Percentiles rank a stretch among this genome's conserved stretches.
These are phyloP conservation scores for Theodoxus fluviatilis DNA, from an alignment of 2,888 invertebrate genomes.

Conservation along the genomic window DNA sequence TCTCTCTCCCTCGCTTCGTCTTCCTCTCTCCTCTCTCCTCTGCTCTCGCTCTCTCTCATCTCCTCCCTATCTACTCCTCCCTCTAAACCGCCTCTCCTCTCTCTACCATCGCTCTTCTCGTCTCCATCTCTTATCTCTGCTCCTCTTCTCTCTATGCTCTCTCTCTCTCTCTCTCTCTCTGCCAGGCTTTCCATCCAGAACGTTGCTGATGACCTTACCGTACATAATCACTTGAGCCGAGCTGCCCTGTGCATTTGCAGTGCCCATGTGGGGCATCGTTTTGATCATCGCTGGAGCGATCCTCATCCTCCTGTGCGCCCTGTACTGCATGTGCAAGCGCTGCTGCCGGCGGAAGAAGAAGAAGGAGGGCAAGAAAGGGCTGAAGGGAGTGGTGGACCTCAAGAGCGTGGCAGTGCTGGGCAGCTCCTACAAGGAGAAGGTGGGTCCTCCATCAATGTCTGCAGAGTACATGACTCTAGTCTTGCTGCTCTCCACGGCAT, in stretches of 20 bases:
- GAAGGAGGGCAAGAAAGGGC: constrained; percentile 74
- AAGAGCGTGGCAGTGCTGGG: constrained; percentile 96
- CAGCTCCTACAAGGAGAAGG: constrained; percentile 97
- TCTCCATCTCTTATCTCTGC: too few relatives aligned
- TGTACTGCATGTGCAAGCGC: constrained; percentile 62
- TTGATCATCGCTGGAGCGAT: constrained; percentile 58
- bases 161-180: too few relatives aligned
- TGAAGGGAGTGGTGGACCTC: constrained; percentile 77
- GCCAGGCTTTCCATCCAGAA: constrained; percentile 25
- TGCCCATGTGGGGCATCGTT: constrained; percentile 62
- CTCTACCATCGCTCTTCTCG: too few relatives aligned
- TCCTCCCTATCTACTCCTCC: too few relatives aligned
- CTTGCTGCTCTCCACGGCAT: too few relatives aligned
- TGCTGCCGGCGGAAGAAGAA: constrained; percentile 62
- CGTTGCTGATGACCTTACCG: background rate
- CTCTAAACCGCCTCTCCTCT: too few relatives aligned
- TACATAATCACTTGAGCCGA: background rate
- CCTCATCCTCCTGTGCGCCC: constrained; percentile 57
- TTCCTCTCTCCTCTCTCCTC: too few relatives aligned
- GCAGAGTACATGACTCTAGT: too few relatives aligned
- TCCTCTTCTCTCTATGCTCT: background rate
- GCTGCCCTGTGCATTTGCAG: constrained; percentile 38
- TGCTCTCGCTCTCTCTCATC: too few relatives aligned
- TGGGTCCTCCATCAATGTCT: too few relatives aligned
- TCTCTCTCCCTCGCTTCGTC: too few relatives aligned